Conservation (phyloP, 2,113 vertebrate species). For the Speoplatyrhinus poulsoni region DNA sequence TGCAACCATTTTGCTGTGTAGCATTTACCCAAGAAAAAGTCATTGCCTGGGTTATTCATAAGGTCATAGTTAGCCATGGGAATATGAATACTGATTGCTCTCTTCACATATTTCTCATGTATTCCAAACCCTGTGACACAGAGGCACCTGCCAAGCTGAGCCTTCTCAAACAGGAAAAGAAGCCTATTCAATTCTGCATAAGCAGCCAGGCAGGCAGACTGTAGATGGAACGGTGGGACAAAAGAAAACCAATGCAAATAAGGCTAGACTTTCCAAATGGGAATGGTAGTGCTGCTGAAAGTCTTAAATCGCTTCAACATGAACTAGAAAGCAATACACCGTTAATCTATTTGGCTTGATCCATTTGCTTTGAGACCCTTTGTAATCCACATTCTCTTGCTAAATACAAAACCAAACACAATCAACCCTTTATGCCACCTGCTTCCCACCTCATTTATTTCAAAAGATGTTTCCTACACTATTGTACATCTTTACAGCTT, state of each 20-base stretch:
- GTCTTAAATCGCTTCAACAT: constrained; percentile 75
- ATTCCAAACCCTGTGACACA: constrained; percentile 43
- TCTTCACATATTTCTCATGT: constrained; percentile 32
- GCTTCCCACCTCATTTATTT: no score
- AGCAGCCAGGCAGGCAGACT: constrained; percentile 57
- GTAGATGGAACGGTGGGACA: constrained; percentile 35
- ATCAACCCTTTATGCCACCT: constrained; percentile 22
- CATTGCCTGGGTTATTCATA: constrained; percentile 49
- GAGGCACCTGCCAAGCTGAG: constrained; percentile 60
- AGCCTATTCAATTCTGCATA: constrained; percentile 65
- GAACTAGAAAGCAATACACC: constrained; percentile 69
- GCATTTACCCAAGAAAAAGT: constrained; percentile 39
- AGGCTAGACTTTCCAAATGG: constrained; percentile 57
- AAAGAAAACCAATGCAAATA: constrained; percentile 59
- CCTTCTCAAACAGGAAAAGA: constrained; percentile 56
- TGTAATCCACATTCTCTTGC: constrained; percentile 67
- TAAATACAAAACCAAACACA: constrained; percentile 63
- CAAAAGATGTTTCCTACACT: no score
- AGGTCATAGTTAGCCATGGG: constrained; percentile 58
- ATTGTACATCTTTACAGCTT: no score
- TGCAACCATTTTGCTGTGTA: constrained; percentile 41
- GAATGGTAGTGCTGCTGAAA: constrained; percentile 59
- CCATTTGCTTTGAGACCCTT: constrained; percentile 71
- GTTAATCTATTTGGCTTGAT: constrained; percentile 77
- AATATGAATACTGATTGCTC: constrained; percentile 66